Evolutionary conservation across 1,140 invertebrate species (phyloP).

Genomic region (Pseudobourletiella spinata): DNA sequence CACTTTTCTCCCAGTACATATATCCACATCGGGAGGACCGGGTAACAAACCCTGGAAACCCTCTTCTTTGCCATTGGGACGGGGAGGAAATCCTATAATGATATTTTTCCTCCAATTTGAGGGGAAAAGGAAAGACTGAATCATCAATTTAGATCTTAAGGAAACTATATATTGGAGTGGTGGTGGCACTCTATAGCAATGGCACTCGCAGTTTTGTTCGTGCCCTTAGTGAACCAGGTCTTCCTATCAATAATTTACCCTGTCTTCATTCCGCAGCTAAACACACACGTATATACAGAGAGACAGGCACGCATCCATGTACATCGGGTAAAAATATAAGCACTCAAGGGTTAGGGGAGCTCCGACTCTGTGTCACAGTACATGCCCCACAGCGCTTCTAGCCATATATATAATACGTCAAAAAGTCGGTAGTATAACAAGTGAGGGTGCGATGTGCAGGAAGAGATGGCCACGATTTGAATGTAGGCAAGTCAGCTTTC

Average conservation of each 20-base stretch:
- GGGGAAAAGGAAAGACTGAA: slow-evolving; percentile 25
- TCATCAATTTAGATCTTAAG: slow-evolving; percentile 34
- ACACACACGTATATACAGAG: neutral
- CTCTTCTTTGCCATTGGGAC: slow-evolving; percentile 8
- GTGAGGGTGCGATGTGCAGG: no score
- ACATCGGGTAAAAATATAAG: neutral
- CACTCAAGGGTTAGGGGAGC: neutral
- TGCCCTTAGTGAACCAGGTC: no score
- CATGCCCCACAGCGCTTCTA: no score
- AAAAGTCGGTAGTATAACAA: neutral
- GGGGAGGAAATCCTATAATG: slow-evolving; percentile 32
- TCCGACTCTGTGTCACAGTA: neutral
- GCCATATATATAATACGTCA: neutral
- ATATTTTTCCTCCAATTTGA: slow-evolving; percentile 35
- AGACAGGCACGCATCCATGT: neutral
- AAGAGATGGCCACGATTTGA: no score
- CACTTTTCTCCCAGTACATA: neutral
- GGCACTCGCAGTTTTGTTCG: slow-evolving; percentile 17
- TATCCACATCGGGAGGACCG: neutral
- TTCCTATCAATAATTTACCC: slow-evolving; percentile 21
- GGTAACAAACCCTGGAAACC: neutral
- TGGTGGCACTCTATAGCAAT: no score
- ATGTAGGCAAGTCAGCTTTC: no score
- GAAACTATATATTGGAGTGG: no score
- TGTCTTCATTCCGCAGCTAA: neutral